These are phyloP conservation scores for Agelas oroides DNA, from an alignment of 37 sponge, comb jelly and placozoan species.

Conservation along the genomic window DNA sequence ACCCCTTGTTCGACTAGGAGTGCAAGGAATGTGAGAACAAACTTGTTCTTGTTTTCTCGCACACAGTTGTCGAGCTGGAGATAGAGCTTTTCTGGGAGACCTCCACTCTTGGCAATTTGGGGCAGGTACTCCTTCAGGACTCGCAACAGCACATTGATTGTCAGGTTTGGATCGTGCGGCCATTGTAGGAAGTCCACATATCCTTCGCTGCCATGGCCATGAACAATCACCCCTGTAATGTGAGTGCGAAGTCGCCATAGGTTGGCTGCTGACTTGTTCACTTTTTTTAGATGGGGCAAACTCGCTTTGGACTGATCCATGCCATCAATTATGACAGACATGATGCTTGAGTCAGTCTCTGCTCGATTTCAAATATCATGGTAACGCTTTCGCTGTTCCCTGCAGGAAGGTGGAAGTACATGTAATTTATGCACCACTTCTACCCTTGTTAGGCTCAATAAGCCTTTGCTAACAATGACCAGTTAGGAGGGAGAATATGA, in stretches of 20 bases:
- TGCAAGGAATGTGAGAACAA: slow-evolving; percentile 18
- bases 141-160: slow-evolving; percentile 28
- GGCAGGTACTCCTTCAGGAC: neutral
- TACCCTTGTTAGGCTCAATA: too few species aligned
- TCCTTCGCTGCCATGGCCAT: slow-evolving; percentile 34
- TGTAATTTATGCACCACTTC: too few species aligned
- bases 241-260: slow-evolving; percentile 57
- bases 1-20: slow-evolving; percentile 17
- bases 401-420: neutral
- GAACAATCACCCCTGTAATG: slow-evolving; percentile 33
- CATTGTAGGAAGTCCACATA: slow-evolving; percentile 40
- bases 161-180: slow-evolving; percentile 68
- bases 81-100: neutral
- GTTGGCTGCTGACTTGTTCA: slow-evolving; percentile 44
- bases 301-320: slow-evolving; percentile 61
- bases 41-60: slow-evolving; percentile 50
- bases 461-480: too few species aligned
- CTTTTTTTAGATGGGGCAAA: slow-evolving; percentile 17
- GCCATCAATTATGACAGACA: slow-evolving; percentile 61
- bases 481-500: too few species aligned
- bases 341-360: slow-evolving; percentile 20
- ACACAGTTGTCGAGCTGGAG: slow-evolving; percentile 53
- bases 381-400: slow-evolving; percentile 27
- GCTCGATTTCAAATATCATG: slow-evolving; percentile 23
- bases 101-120: neutral